Conservation (phyloP, 2,888 invertebrate genomes). For the Brachyptera risi region DNA sequence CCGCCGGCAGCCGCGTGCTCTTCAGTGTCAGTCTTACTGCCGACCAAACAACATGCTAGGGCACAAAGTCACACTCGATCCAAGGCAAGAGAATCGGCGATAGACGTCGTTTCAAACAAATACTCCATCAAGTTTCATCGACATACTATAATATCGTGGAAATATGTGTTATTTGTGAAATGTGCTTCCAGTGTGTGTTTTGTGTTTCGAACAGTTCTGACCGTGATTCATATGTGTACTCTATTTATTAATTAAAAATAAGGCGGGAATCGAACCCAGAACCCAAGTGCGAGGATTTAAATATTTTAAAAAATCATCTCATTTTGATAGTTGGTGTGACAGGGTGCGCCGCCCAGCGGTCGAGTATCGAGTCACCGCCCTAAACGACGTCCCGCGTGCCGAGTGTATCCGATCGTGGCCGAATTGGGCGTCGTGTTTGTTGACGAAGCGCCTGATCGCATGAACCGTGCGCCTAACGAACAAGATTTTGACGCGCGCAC, state of each 20-base stretch:
- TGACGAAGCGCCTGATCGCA: neutral
- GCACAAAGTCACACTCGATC: too few species aligned
- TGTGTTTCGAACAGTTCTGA: too few species aligned
- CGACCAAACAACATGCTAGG: neutral
- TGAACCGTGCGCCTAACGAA: slow-evolving; percentile 1
- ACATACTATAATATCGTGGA: too few species aligned
- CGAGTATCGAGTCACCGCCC: slow-evolving; percentile 23
- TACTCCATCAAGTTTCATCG: too few species aligned
- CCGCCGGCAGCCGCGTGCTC: slow-evolving; percentile 3
- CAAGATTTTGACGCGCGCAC: slow-evolving; percentile 26
- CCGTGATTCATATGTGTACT: too few species aligned
- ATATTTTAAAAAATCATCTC: too few species aligned
- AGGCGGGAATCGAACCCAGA: neutral
- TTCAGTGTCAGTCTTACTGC: slow-evolving; percentile 6
- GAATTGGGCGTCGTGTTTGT: slow-evolving; percentile 9
- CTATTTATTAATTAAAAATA: neutral
- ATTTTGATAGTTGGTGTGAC: too few species aligned
- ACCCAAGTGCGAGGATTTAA: too few species aligned
- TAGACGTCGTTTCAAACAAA: too few species aligned
- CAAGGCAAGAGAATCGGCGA: too few species aligned
- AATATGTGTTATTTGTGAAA: too few species aligned
- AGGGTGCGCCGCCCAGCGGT: slow-evolving; percentile 32
- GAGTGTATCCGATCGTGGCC: slow-evolving; percentile 7
- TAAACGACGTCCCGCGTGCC: slow-evolving; percentile 14
- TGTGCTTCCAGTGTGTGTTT: too few species aligned